phyloP scores from a whole-genome alignment of 2,888 invertebrate species.

The Nomada hirtipes region DNA sequence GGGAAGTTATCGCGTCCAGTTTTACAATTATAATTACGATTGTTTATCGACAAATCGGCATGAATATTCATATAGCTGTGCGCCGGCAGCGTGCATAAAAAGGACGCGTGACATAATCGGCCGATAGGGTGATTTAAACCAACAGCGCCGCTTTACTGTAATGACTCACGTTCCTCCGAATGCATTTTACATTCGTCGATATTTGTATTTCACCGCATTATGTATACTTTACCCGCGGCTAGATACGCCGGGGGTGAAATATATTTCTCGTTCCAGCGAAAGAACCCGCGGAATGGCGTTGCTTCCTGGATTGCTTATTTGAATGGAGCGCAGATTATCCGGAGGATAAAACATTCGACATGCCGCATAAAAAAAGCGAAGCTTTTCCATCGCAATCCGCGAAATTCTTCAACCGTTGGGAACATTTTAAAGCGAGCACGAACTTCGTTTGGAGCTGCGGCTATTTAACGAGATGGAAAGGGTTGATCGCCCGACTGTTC shows the following conservation, averaged over 20 bases:
- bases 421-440: neutral
- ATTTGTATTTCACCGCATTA: conserved; percentile 41
- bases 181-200: conserved; percentile 53
- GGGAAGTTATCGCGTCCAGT: conserved; percentile 22
- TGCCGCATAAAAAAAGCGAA: neutral
- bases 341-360: conserved; percentile 29
- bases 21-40: conserved; percentile 57
- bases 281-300: conserved; percentile 21
- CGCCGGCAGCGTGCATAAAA: conserved; percentile 30
- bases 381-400: too few relatives aligned
- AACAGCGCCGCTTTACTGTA: conserved; percentile 39
- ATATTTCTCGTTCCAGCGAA: neutral
- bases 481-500: conserved; percentile 3
- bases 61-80: conserved; percentile 34
- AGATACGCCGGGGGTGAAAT: conserved; percentile 22
- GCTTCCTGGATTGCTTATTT: conserved; percentile 29
- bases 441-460: too few relatives aligned
- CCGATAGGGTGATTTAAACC: conserved; percentile 51
- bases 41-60: conserved; percentile 45
- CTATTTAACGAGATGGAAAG: neutral
- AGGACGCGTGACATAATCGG: conserved; percentile 55
- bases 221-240: neutral
- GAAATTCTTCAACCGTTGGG: neutral
- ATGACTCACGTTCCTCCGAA: conserved; percentile 43
- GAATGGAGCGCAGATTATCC: conserved; percentile 26